phyloP scores from a whole-genome alignment of 2,888 invertebrate genomes.

The Acanthosepion esculentum region DNA sequence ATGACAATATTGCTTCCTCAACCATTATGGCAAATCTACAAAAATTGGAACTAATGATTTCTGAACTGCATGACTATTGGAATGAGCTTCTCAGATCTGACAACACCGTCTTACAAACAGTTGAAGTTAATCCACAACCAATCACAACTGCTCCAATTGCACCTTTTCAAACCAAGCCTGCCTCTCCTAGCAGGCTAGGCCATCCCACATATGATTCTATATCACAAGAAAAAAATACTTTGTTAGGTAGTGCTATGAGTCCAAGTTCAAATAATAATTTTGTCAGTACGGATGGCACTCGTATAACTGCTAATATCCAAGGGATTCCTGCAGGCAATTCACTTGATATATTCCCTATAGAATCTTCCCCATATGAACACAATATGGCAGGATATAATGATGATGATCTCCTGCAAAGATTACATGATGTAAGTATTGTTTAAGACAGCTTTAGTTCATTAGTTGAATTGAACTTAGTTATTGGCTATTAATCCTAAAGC shows the following conservation, averaged over 20 bases:
- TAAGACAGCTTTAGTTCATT: constrained; percentile 34
- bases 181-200: background rate
- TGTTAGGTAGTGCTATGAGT: constrained; percentile 35
- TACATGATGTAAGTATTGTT: constrained; percentile 44
- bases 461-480: background rate
- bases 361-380: constrained; percentile 34
- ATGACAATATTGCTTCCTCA: constrained; percentile 67
- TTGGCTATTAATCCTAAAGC: constrained; percentile 33
- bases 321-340: background rate
- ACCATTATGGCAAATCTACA: constrained; percentile 65
- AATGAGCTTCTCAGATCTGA: constrained; percentile 51
- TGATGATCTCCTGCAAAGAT: constrained; percentile 43
- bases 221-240: background rate
- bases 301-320: constrained; percentile 35
- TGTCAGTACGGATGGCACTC: background rate
- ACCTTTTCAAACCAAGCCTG: background rate
- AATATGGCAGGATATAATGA: constrained; percentile 39
- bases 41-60: constrained; percentile 66
- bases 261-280: background rate
- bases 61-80: constrained; percentile 68
- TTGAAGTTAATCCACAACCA: constrained; percentile 39
- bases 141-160: background rate
- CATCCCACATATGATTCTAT: constrained; percentile 33
- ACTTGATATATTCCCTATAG: background rate
- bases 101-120: background rate